phyloP scores from a whole-genome alignment of 2,113 vertebrate species.

The Alouatta palliata region DNA sequence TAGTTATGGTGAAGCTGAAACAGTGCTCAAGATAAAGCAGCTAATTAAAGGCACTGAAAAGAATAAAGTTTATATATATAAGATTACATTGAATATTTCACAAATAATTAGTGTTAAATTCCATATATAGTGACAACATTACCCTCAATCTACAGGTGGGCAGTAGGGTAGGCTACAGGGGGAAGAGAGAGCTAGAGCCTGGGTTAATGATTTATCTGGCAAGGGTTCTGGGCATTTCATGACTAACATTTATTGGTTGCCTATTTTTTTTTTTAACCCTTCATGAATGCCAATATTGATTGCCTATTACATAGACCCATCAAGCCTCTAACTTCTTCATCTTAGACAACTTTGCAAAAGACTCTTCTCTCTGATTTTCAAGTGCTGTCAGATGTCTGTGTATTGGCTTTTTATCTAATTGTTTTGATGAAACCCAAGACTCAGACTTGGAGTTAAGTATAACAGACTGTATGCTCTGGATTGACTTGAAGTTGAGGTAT shows the following conservation, averaged over 20 bases:
- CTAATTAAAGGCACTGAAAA: slow-evolving; percentile 22
- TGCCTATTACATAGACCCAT: neutral
- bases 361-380: neutral
- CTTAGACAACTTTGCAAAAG: neutral
- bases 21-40: neutral
- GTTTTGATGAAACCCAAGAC: slow-evolving; percentile 7
- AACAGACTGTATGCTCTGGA: neutral
- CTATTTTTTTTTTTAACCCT: neutral
- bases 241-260: neutral
- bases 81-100: neutral
- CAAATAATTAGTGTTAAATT: slow-evolving; percentile 11
- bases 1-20: neutral
- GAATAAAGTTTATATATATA: neutral
- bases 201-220: neutral
- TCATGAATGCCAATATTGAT: no score
- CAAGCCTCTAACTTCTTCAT: neutral
- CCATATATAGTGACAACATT: neutral
- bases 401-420: neutral
- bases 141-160: neutral
- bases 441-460: slow-evolving; percentile 13
- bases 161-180: neutral
- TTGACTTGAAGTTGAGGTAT: slow-evolving; percentile 33
- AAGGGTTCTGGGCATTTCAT: neutral
- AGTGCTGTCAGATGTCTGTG: neutral
- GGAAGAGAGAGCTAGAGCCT: neutral